Evolutionary conservation across 2,888 invertebrate species (phyloP).

Genomic region (Melanchra persicariae): DNA sequence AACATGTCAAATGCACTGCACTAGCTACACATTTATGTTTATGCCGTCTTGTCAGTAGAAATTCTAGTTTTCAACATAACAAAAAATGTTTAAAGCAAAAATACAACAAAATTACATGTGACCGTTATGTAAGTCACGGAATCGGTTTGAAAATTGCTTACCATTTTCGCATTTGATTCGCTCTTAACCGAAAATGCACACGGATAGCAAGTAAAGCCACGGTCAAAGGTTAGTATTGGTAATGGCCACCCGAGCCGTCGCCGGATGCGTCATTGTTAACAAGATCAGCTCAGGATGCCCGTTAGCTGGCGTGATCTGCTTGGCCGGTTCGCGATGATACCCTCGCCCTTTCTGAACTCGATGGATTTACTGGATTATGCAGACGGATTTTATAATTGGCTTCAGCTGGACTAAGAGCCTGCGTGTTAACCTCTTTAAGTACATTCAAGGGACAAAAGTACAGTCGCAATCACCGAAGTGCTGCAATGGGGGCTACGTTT

Average conservation of each 20-base stretch:
- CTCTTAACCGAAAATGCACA: not conserved
- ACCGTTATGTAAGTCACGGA: too few species aligned
- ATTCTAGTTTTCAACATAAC: too few species aligned
- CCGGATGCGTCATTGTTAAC: slow-evolving; percentile 6
- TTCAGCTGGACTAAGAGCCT: slow-evolving; percentile 8
- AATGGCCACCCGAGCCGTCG: not conserved
- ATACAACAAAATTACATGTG: too few species aligned
- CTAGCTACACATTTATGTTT: not conserved
- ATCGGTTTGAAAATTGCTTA: not conserved
- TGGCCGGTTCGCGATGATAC: not conserved
- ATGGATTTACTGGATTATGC: not conserved
- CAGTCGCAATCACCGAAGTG: too few species aligned
- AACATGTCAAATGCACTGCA: not conserved
- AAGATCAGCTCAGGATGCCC: not conserved
- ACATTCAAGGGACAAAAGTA: not conserved
- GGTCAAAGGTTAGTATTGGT: slow-evolving; percentile 1
- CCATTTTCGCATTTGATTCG: not conserved
- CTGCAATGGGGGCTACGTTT: too few species aligned
- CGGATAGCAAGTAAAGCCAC: not conserved
- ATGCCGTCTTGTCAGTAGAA: too few species aligned
- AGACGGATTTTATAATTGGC: slow-evolving; percentile 14
- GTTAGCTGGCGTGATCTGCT: not conserved
- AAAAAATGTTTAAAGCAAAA: too few species aligned
- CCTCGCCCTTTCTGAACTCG: not conserved
- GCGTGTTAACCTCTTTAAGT: not conserved